phyloP scores from a whole-genome alignment of 2,888 invertebrate genomes.

The Scaptomyza parva region DNA sequence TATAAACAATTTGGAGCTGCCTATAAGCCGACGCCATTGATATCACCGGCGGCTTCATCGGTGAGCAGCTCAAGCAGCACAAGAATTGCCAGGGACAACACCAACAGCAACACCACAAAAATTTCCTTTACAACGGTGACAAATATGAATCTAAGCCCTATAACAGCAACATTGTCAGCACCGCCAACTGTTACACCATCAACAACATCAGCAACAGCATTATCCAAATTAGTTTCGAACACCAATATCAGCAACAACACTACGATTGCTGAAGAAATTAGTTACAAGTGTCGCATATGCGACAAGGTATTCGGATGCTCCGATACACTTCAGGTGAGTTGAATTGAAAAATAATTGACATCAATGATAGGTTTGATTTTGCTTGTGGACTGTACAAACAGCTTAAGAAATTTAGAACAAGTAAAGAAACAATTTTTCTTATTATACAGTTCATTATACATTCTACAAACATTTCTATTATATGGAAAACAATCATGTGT shows the following conservation, averaged over 20 bases:
- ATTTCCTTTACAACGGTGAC: slow-evolving; percentile 76
- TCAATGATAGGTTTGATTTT: too few species aligned
- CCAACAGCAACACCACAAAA: slow-evolving; percentile 38
- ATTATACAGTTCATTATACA: too few species aligned
- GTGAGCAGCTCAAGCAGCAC: slow-evolving; percentile 70
- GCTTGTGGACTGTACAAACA: too few species aligned
- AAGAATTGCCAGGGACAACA: slow-evolving; percentile 34
- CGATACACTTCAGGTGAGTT: slow-evolving; percentile 83
- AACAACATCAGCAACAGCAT: slow-evolving; percentile 3
- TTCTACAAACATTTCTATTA: too few species aligned
- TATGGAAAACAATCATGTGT: too few species aligned
- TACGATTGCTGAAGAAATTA: slow-evolving; percentile 77
- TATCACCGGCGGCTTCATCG: slow-evolving; percentile 76
- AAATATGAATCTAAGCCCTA: slow-evolving; percentile 68
- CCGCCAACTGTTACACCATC: slow-evolving; percentile 1
- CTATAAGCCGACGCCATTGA: slow-evolving; percentile 60
- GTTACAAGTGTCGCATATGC: slow-evolving; percentile 84
- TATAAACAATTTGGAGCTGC: slow-evolving; percentile 67
- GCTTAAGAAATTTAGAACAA: too few species aligned
- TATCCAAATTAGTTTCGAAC: slow-evolving; percentile 28
- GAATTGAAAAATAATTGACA: not conserved
- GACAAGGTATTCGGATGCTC: slow-evolving; percentile 85
- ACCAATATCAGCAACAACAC: slow-evolving; percentile 20
- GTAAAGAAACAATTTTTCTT: too few species aligned
- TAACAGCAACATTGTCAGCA: slow-evolving; percentile 20